Percentiles rank a stretch among this genome's conserved stretches.
phyloP scores from a whole-genome alignment of 2,113 vertebrate genomes.

The Antechinus stuartii region DNA sequence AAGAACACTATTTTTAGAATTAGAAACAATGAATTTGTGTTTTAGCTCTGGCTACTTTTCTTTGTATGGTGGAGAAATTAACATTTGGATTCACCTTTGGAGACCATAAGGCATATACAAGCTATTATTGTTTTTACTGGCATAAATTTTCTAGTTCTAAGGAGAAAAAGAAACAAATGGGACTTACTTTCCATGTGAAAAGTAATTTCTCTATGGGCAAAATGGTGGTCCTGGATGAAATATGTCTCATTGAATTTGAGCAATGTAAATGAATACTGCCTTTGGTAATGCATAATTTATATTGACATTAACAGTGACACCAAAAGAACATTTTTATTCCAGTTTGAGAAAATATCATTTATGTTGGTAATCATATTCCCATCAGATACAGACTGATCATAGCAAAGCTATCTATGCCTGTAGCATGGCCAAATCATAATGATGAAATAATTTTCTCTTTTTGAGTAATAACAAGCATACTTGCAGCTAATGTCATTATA shows the following conservation, averaged over 20 bases:
- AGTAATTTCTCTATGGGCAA: conserved; percentile 25
- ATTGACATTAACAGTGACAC: conserved; percentile 71
- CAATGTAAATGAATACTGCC: conserved; percentile 53
- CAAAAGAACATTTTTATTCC: conserved; percentile 67
- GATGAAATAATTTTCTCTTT: conserved; percentile 70
- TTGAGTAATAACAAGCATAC: conserved; percentile 42
- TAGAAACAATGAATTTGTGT: neutral
- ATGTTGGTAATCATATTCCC: conserved; percentile 52
- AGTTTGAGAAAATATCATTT: conserved; percentile 74
- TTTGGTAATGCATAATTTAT: conserved; percentile 77
- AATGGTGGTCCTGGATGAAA: conserved; percentile 35
- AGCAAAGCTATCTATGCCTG: conserved; percentile 22
- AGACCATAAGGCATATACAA: neutral
- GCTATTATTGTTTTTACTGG: neutral
- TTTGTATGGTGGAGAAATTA: neutral
- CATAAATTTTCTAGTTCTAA: conserved; percentile 10
- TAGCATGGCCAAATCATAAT: conserved; percentile 37
- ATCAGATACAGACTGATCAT: conserved; percentile 64
- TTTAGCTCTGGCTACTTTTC: neutral
- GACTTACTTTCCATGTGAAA: neutral
- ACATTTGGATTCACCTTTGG: neutral
- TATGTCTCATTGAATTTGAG: conserved; percentile 54
- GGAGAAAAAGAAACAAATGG: conserved; percentile 5
- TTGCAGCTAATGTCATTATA: conserved; percentile 66
- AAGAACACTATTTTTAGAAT: neutral